These are phyloP conservation scores for Scaptomyza hsui DNA, from an alignment of 1,140 invertebrate species.

Conservation along the genomic window DNA sequence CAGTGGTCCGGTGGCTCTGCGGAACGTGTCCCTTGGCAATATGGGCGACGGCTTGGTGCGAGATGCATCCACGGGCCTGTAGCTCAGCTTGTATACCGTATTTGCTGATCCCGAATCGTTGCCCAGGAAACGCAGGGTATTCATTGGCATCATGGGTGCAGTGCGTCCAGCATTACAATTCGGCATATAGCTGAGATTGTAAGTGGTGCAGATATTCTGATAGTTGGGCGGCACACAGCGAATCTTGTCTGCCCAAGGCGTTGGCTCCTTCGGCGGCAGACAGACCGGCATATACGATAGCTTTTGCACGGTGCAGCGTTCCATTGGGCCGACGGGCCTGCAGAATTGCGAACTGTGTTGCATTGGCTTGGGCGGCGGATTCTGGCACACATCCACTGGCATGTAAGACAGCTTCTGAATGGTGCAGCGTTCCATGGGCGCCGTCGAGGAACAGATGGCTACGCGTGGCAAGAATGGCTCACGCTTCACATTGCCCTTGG, in stretches of 20 bases:
- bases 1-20: conserved; percentile 69
- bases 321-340: conserved; percentile 81
- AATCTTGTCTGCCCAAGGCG: conserved; percentile 84
- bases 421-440: conserved; percentile 85
- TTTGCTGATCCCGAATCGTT: conserved; percentile 50
- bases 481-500: conserved; percentile 86
- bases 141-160: conserved; percentile 81
- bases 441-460: conserved; percentile 85
- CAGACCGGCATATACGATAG: conserved; percentile 87
- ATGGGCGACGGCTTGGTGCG: conserved; percentile 78
- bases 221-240: conserved; percentile 75
- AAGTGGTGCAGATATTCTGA: conserved; percentile 75
- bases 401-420: conserved; percentile 85
- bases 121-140: conserved; percentile 60
- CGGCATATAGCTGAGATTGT: conserved; percentile 84
- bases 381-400: conserved; percentile 83
- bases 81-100: conserved; percentile 86
- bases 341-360: conserved; percentile 81
- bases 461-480: conserved; percentile 85
- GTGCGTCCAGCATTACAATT: conserved; percentile 84
- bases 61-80: conserved; percentile 84
- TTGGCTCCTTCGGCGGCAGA: conserved; percentile 84
- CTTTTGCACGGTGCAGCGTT: conserved; percentile 85
- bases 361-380: conserved; percentile 82
- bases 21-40: conserved; percentile 84